Evolutionary conservation across 1,140 invertebrate genomes (phyloP).

Genomic region (Zelostemma sp.): DNA sequence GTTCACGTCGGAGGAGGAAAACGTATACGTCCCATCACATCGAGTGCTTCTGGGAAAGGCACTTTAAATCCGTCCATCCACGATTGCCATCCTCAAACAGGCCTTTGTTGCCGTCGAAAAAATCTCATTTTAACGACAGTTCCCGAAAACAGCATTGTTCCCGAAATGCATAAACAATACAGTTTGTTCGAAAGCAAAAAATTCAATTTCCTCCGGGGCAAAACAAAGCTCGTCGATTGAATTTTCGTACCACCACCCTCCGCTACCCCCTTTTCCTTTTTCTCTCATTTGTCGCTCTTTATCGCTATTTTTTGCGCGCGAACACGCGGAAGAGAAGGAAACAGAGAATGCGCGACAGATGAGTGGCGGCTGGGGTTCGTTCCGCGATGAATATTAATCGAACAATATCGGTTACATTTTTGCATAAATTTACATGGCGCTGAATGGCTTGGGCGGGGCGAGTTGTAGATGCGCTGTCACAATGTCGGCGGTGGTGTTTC

Average conservation of each 20-base stretch:
- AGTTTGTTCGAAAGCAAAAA: background rate
- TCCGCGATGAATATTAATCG: conserved; percentile 59
- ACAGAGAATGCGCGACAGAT: conserved; percentile 11
- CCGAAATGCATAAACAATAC: conserved; percentile 10
- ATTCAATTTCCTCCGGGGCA: conserved; percentile 9
- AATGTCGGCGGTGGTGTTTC: conserved; percentile 7
- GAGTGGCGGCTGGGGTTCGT: conserved; percentile 12
- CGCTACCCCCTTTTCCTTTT: conserved; percentile 7
- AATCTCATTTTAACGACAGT: conserved; percentile 1
- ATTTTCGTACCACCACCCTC: conserved; percentile 27
- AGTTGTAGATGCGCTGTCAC: conserved; percentile 22
- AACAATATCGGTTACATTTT: conserved; percentile 60
- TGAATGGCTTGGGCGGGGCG: conserved; percentile 10
- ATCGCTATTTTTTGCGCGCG: conserved; percentile 9
- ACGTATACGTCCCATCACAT: too few species aligned
- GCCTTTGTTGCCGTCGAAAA: too few species aligned
- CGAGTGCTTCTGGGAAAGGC: too few species aligned
- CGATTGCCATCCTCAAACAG: too few species aligned
- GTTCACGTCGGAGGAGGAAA: too few species aligned
- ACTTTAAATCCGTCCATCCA: too few species aligned
- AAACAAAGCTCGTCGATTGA: conserved; percentile 23
- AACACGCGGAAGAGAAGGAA: background rate
- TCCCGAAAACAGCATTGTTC: background rate
- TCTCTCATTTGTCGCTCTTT: conserved; percentile 11
- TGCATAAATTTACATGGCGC: conserved; percentile 57